Base-by-base conservation (phyloP, 2,888 invertebrate genomes). In the Digitonthophagus gazella region DNA sequence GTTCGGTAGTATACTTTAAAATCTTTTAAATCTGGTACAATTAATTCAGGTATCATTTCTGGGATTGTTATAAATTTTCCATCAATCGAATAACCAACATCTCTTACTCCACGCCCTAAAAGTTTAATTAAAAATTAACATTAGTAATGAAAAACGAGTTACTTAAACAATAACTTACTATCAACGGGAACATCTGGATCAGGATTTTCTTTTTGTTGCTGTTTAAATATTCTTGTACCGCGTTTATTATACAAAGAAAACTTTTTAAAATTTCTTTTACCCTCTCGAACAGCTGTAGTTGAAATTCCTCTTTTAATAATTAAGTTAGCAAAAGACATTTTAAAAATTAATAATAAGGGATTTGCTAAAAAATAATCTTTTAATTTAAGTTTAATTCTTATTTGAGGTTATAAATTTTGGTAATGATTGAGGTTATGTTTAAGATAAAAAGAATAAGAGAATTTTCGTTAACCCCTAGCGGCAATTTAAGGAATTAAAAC, bases 11-110 rank as follows among this genome's bases (percentile, higher is more conserved):
- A 44, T 44, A 88, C 89, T 79, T 91, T 84, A 78, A 92, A 98
- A 74, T 86, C 89, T 72, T 87, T 90, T 18, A 99, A 83, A 81
- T 97, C 91, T 0, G 98, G 98, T 1, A 98, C 97, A 68, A 98
- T 89, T 14, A 98, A 80, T 79, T 97, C 93, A 0, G 98, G 97
- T 72, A 95, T 88, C 90, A 91, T 96, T 85, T 98, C 97, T 0
- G 93, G 92, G 2, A 98, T 84, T 11, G 80, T 76, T 0, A 89
- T 81, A 78, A 86, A 91, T 73, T 85, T 84, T 0, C 87, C 88
- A 64, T 87, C 83, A 2, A 86, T 73, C 2, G 69, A 75, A 72
- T 86, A 86, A 4, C 94, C 95, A 3, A 85, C 84, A 66, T 87
- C 86, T 67, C 90, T 87, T 0, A 91, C 90, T 15, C 94, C 94